Conservation (phyloP, 2,888 invertebrate genomes). For the Polylopha cassiicola region DNA sequence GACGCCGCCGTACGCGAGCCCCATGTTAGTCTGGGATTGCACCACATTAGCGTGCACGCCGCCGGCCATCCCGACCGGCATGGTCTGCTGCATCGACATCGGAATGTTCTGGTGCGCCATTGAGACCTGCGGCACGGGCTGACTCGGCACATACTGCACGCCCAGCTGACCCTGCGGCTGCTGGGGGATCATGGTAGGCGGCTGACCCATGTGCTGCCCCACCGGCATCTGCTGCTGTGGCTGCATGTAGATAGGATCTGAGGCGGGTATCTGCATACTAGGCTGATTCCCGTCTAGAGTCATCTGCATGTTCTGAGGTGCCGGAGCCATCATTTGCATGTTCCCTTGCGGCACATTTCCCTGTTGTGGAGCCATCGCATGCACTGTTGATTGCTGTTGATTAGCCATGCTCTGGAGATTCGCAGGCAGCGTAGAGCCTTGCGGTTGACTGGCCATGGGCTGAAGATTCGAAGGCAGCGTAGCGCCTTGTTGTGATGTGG, state of each 20-base stretch:
- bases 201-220: slow-evolving; percentile 65
- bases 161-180: slow-evolving; percentile 68
- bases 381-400: slow-evolving; percentile 69
- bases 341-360: slow-evolving; percentile 77
- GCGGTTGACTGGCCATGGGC: slow-evolving; percentile 66
- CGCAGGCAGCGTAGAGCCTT: slow-evolving; percentile 79
- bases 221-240: slow-evolving; percentile 62
- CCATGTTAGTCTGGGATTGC: slow-evolving; percentile 72
- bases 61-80: slow-evolving; percentile 68
- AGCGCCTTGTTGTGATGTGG: slow-evolving; percentile 70
- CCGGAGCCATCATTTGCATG: slow-evolving; percentile 76
- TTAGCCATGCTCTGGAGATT: slow-evolving; percentile 74
- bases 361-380: slow-evolving; percentile 69
- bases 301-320: slow-evolving; percentile 75
- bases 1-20: slow-evolving; percentile 60
- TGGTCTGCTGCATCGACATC: slow-evolving; percentile 71
- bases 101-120: slow-evolving; percentile 73
- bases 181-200: slow-evolving; percentile 65
- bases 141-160: slow-evolving; percentile 64
- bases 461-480: slow-evolving; percentile 67
- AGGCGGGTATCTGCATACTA: slow-evolving; percentile 74
- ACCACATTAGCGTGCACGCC: slow-evolving; percentile 67
- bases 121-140: slow-evolving; percentile 58
- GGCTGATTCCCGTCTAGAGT: slow-evolving; percentile 75
- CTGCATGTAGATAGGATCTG: slow-evolving; percentile 74